These are phyloP conservation scores for Dreissena polymorpha DNA, from an alignment of 1,140 invertebrate genomes.

Conservation along the genomic window DNA sequence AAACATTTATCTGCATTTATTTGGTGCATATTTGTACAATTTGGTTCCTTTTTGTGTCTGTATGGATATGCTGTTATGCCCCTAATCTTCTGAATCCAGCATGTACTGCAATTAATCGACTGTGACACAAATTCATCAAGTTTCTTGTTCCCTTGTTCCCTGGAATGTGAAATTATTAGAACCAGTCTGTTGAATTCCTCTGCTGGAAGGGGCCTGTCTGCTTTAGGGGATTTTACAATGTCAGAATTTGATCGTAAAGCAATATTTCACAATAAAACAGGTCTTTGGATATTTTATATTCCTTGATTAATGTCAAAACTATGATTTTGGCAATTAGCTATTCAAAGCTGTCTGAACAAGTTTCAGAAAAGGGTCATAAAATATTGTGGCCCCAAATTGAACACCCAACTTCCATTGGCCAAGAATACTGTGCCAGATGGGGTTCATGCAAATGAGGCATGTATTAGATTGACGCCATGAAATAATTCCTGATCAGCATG, in stretches of 20 bases:
- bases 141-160: constrained; percentile 6
- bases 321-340: no score
- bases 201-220: constrained; percentile 8
- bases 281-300: background rate
- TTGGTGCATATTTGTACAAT: no score
- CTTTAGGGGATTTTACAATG: constrained; percentile 3
- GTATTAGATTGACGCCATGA: background rate
- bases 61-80: no score
- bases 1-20: no score
- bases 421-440: background rate
- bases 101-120: constrained; percentile 41
- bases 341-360: no score
- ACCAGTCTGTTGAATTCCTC: constrained; percentile 39
- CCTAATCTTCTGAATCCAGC: constrained; percentile 41
- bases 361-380: no score
- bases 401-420: no score
- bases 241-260: constrained; percentile 1
- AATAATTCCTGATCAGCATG: background rate
- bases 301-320: background rate
- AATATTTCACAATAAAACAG: background rate
- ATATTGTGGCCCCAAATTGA: no score
- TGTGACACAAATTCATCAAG: constrained; percentile 53
- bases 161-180: constrained; percentile 38
- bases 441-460: background rate
- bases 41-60: no score